Evolutionary conservation across 2,113 vertebrate species (phyloP).

Genomic region (Furnarius figulus): DNA sequence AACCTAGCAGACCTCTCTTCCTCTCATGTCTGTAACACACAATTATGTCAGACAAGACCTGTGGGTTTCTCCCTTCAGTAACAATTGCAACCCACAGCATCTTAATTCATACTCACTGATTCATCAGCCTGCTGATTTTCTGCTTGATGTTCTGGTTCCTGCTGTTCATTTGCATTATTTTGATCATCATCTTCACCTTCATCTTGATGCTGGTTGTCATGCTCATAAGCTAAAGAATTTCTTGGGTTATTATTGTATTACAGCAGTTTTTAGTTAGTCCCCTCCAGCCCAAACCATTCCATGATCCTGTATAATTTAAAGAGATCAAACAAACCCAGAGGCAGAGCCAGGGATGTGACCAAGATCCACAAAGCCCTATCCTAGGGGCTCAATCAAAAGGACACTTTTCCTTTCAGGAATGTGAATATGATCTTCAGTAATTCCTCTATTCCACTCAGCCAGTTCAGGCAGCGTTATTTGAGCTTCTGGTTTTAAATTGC

Average conservation of each 20-base stretch:
- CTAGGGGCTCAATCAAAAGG: not conserved
- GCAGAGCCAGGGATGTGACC: not conserved
- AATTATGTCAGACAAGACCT: constrained; percentile 11
- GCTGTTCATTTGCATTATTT: constrained; percentile 68
- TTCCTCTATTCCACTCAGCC: not conserved
- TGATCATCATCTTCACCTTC: constrained; percentile 76
- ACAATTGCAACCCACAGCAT: not conserved
- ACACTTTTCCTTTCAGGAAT: not conserved
- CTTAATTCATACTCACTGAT: constrained; percentile 50
- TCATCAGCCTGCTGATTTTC: constrained; percentile 66
- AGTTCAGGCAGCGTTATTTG: not conserved
- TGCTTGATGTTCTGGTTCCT: constrained; percentile 52
- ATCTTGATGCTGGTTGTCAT: constrained; percentile 73
- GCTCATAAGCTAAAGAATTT: constrained; percentile 72
- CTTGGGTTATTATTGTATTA: not conserved
- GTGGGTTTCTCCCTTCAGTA: not conserved
- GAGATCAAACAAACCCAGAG: not conserved
- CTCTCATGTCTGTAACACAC: not conserved
- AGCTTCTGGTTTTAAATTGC: not conserved
- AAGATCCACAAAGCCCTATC: not conserved
- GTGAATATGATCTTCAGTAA: not conserved
- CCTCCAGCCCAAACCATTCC: not conserved
- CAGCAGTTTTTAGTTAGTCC: not conserved
- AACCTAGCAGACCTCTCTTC: not conserved
- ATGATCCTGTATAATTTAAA: not conserved